phyloP scores from a whole-genome alignment of 2,113 vertebrate species.

The Podilymbus podiceps region DNA sequence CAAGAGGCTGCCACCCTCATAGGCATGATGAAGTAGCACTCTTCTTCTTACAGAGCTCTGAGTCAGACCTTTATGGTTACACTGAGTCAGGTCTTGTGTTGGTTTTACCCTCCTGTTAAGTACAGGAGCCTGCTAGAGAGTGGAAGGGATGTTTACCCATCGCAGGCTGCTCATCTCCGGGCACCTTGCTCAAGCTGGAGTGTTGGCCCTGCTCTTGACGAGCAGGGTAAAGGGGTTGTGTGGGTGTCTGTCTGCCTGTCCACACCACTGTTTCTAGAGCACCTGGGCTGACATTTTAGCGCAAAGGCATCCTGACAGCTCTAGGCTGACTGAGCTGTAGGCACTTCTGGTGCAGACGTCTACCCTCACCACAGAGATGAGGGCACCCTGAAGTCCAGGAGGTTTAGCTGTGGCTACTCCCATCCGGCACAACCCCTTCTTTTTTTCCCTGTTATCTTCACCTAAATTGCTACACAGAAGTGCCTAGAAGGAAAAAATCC shows the following conservation, averaged over 20 bases:
- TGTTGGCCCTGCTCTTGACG: not conserved
- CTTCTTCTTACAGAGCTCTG: not conserved
- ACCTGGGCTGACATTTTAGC: not conserved
- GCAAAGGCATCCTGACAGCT: not conserved
- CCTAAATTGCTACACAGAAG: not conserved
- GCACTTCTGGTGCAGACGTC: not conserved
- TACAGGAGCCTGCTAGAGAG: not conserved
- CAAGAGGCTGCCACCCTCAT: accelerated
- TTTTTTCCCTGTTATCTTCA: not conserved
- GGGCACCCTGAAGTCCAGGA: not conserved
- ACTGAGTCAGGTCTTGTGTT: not conserved
- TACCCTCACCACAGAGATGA: not conserved
- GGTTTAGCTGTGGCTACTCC: not conserved
- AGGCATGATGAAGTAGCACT: accelerated
- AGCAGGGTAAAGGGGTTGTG: accelerated
- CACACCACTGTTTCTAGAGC: not conserved
- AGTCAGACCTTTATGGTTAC: not conserved
- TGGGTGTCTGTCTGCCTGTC: not conserved
- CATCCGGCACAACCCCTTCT: not conserved
- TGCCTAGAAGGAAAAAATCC: not conserved
- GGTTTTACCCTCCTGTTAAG: not conserved
- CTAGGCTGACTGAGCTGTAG: not conserved
- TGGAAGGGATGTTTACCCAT: not conserved
- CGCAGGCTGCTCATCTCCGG: not conserved
- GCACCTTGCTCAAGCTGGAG: not conserved